Percentiles rank a stretch among this genome's conserved stretches.
These are phyloP conservation scores for Tetrax tetrax DNA, from an alignment of 2,113 vertebrate genomes.

Conservation along the genomic window DNA sequence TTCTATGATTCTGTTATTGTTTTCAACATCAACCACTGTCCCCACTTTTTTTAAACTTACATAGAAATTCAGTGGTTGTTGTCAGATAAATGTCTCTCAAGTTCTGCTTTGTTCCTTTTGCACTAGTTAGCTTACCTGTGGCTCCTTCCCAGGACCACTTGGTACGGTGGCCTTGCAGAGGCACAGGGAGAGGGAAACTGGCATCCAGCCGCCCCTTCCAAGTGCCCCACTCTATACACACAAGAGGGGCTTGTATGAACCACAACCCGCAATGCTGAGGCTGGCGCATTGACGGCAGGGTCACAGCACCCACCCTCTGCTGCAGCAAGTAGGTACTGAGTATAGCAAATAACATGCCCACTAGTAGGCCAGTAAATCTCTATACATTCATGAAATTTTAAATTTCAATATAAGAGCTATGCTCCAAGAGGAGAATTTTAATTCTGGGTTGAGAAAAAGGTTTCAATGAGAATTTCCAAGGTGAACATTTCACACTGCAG, in stretches of 20 bases:
- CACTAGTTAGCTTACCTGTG: fast-evolving
- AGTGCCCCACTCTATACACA: fast-evolving
- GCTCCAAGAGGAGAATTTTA: neutral
- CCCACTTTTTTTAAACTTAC: neutral
- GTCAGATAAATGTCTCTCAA: neutral
- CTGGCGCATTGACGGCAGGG: fast-evolving
- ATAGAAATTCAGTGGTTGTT: neutral
- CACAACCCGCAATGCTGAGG: fast-evolving
- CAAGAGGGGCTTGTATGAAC: fast-evolving
- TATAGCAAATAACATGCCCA: neutral
- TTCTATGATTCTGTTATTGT: no score
- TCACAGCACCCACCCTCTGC: neutral
- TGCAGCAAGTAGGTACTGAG: neutral
- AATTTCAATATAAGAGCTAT: neutral
- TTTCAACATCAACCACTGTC: no score
- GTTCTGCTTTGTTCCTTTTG: neutral
- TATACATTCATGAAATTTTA: neutral
- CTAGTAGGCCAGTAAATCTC: neutral
- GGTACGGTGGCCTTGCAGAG: neutral
- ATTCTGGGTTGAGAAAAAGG: neutral
- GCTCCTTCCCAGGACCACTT: fast-evolving
- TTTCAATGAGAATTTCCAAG: neutral
- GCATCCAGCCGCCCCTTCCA: fast-evolving
- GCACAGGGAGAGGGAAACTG: fast-evolving
- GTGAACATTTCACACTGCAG: neutral